These are phyloP conservation scores for Actinopyga echinites DNA, from an alignment of 53 echinoderm and acorn worm species.

Conservation along the genomic window DNA sequence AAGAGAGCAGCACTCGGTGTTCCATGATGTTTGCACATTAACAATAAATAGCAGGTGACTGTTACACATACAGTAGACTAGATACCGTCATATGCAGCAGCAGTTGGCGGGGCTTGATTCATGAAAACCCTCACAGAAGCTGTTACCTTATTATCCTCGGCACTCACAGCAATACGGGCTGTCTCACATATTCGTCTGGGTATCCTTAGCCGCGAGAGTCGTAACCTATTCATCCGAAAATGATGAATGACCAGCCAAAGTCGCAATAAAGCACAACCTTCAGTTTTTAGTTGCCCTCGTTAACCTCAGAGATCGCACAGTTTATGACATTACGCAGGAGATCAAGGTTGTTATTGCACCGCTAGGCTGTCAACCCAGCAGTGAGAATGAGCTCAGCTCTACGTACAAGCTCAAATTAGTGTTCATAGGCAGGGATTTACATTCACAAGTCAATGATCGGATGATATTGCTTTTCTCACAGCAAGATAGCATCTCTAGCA, in stretches of 20 bases:
- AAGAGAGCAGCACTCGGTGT: too few relatives aligned
- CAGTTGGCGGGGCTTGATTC: too few relatives aligned
- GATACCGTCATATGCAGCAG: too few relatives aligned
- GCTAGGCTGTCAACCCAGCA: conserved; percentile 24
- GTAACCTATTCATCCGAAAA: conserved; percentile 38
- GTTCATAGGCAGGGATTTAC: conserved; percentile 8
- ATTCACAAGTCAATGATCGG: not conserved
- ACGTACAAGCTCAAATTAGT: conserved; percentile 5
- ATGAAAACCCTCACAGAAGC: too few relatives aligned
- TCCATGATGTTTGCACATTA: too few relatives aligned
- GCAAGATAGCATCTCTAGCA: too few relatives aligned
- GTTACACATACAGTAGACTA: too few relatives aligned
- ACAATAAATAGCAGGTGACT: too few relatives aligned
- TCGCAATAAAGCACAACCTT: conserved; percentile 36
- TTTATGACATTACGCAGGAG: conserved; percentile 41
- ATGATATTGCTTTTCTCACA: too few relatives aligned
- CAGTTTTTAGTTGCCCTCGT: conserved; percentile 37
- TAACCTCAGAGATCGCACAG: conserved; percentile 34
- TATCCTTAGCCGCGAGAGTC: not conserved
- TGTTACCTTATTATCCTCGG: too few relatives aligned
- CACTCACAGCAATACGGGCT: too few relatives aligned
- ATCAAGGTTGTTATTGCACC: conserved; percentile 33
- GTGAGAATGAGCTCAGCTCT: conserved; percentile 9
- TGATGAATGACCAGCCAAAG: conserved; percentile 41
- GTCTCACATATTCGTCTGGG: conserved; percentile 12